Evolutionary conservation across 2,888 invertebrate genomes (phyloP).

Genomic region (Hermaeophaga mercurialis): DNA sequence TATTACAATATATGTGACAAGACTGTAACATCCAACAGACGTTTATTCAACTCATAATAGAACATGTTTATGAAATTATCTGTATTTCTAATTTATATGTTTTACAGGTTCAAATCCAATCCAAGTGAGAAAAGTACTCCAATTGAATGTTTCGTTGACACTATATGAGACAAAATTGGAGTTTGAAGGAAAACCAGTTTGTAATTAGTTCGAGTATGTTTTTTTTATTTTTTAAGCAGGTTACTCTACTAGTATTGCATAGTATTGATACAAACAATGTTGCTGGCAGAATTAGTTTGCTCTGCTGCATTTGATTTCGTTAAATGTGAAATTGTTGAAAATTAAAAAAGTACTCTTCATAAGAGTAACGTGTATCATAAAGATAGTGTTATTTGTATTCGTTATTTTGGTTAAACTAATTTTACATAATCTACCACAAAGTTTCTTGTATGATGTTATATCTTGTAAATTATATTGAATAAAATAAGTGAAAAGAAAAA

Average conservation of each 20-base stretch:
- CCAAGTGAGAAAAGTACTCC: conserved; percentile 28
- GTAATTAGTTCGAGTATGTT: conserved; percentile 25
- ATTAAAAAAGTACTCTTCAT: conserved; percentile 45
- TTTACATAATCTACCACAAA: conserved; percentile 35
- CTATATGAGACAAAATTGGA: conserved; percentile 28
- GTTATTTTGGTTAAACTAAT: conserved; percentile 40
- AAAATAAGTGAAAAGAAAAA: conserved; percentile 38
- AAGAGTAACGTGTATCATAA: conserved; percentile 46
- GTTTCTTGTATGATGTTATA: conserved; percentile 37
- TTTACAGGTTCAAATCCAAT: conserved; percentile 26
- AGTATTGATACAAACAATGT: conserved; percentile 27
- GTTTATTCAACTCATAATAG: too few species aligned
- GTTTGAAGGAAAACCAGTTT: conserved; percentile 25
- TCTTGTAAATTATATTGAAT: conserved; percentile 42
- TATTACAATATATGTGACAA: too few species aligned
- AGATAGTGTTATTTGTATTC: conserved; percentile 38
- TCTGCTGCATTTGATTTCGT: conserved; percentile 33
- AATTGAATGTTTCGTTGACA: conserved; percentile 25
- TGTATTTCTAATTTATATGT: too few species aligned
- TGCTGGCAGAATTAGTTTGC: conserved; percentile 27
- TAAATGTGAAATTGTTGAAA: conserved; percentile 41
- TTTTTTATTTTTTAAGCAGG: conserved; percentile 23
- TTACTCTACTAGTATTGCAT: conserved; percentile 24
- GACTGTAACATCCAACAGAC: too few species aligned
- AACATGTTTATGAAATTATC: too few species aligned